These are phyloP conservation scores for Lycopodina hypogea DNA, from an alignment of 37 sponge, comb jelly and placozoan species.

Conservation along the genomic window DNA sequence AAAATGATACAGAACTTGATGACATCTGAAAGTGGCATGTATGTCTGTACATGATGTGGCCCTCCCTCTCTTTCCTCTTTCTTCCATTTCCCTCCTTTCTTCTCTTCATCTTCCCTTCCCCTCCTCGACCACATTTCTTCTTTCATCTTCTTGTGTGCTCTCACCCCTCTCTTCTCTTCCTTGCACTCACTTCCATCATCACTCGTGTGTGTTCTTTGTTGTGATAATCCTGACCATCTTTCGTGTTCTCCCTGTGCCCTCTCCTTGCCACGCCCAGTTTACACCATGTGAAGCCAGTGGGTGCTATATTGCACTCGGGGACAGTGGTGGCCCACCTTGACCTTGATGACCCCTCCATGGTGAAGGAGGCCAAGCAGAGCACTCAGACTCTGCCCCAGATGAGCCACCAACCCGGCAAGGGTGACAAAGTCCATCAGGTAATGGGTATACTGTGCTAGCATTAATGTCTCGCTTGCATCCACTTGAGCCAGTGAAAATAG, in stretches of 20 bases:
- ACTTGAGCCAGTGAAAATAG: not conserved
- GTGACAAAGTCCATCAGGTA: slow-evolving; percentile 72
- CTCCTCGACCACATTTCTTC: not conserved
- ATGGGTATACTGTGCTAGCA: too few species aligned
- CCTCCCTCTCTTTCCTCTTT: not conserved
- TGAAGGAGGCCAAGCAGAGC: slow-evolving; percentile 54
- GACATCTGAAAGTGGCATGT: slow-evolving; percentile 77
- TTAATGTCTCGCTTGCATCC: too few species aligned
- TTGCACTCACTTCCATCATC: slow-evolving; percentile 11
- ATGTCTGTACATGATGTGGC: slow-evolving; percentile 7
- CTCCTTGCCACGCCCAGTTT: slow-evolving; percentile 27
- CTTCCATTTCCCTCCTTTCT: not conserved
- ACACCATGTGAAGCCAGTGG: slow-evolving; percentile 73
- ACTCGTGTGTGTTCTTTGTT: too few species aligned
- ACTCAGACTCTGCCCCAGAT: slow-evolving; percentile 50
- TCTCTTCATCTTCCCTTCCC: not conserved
- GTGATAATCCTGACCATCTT: too few species aligned
- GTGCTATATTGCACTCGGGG: slow-evolving; percentile 89
- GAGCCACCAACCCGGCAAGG: slow-evolving; percentile 15
- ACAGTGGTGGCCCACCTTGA: slow-evolving; percentile 84
- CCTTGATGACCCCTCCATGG: slow-evolving; percentile 79
- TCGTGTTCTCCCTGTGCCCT: too few species aligned
- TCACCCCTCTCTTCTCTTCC: not conserved
- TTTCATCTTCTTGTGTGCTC: not conserved
- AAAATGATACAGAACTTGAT: slow-evolving; percentile 86